Evolutionary conservation across 2,797 vertebrate genomes (phyloP), one percentile per base, ranked within the genome.

Genomic region (Streptopelia turtur): DNA sequence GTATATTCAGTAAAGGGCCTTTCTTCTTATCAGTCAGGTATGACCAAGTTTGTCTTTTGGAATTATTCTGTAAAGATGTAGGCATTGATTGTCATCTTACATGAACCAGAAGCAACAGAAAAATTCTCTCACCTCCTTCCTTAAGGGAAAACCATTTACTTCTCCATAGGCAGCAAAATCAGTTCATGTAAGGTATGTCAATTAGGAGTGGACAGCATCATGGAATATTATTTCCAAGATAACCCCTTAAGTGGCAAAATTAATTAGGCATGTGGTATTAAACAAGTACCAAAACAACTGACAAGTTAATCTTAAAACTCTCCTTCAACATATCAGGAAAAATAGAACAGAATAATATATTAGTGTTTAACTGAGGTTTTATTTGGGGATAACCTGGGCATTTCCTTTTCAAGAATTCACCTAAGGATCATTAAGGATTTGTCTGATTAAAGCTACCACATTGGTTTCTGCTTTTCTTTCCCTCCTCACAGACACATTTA

Each of bases 201-300:
- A 20, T 94, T 85, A 94, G 61, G 77, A 95, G 50, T 70, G 87
- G 94, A 75, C 94, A 70, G 65, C 77, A 87, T 80, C 86, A 39
- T 30, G 87, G 93, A 93, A 93, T 68, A 76, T 80, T 69, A 64
- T 79, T 93, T 95, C 93, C 89, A 91, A 91, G 86, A 74, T 83
- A 95, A 95, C 65, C 50, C 49, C 74, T 57, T 13, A 25, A 52
- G 57, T 85, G 70, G 64, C 55, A 74, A 96, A 91, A 95, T 91
- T 91, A 83, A 93, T 83, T 83, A 89, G 79, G 33, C 49, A 86
- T 57, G 47, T 70, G 78, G 45, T 84, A 90, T 96, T 94, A 94
- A 95, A 66, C 18, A 79, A 83, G 56, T 83, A 91, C 87, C 89
- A 94, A 94, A 94, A 77, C 64, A 95, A 84, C 69, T 17, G 30